Percentiles rank a stretch among this genome's conserved stretches.
Conservation (phyloP, 2,113 vertebrate species). For the Leucosticte australis region DNA sequence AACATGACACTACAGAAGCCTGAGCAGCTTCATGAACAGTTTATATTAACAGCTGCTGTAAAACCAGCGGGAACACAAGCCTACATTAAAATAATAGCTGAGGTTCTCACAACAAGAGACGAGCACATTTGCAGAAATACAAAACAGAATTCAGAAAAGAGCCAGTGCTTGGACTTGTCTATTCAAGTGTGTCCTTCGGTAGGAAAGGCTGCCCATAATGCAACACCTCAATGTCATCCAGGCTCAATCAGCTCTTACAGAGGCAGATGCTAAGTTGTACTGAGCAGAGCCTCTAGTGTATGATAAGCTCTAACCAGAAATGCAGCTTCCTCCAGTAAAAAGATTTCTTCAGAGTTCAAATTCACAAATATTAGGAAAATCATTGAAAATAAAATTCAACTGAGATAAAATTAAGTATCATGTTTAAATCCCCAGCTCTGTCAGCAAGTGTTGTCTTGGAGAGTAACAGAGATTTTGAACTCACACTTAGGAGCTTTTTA, state of each 20-base stretch:
- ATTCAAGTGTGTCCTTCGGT: not conserved
- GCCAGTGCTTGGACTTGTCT: not conserved
- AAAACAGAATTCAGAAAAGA: not conserved
- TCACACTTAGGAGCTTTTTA: not conserved
- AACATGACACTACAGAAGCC: not conserved
- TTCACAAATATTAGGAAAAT: not conserved
- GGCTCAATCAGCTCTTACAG: not conserved
- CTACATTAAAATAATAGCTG: not conserved
- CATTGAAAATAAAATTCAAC: not conserved
- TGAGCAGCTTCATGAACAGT: not conserved
- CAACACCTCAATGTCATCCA: not conserved
- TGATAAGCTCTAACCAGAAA: not conserved
- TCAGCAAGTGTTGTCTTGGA: not conserved
- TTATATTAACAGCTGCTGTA: conserved; percentile 11
- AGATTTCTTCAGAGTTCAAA: not conserved
- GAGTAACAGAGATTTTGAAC: not conserved
- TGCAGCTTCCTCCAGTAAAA: not conserved
- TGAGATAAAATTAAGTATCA: not conserved
- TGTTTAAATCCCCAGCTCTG: not conserved
- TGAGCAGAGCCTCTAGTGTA: not conserved
- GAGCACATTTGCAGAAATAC: not conserved
- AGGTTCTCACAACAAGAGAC: not conserved
- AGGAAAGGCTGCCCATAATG: not conserved
- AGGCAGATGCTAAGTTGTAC: not conserved
- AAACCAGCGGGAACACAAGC: not conserved